Base-by-base conservation (phyloP, 1,140 invertebrate genomes). In the Hylyphantes graminicola region DNA sequence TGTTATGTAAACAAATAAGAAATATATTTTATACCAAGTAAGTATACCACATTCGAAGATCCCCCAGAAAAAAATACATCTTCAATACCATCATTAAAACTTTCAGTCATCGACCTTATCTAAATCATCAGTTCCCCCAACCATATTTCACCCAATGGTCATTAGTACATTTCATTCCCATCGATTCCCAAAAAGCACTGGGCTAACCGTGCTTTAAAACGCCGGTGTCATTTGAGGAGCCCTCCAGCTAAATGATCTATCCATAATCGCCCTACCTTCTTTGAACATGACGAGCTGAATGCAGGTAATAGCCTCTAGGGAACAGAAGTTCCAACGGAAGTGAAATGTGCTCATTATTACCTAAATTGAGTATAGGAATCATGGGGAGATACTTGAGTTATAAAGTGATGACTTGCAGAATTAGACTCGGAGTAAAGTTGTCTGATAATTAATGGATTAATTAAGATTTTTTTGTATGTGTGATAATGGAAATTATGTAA, bases 321-420 rank as follows among this genome's bases (percentile, higher is more conserved):
- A 55, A n/a, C 9, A 51, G 50, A 51, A 19, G 68, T 11, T 59
- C 13, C 59, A 19, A 13, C 15, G 59, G 59, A 64, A 63, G 48
- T 63, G 74, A 61, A 63, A 76, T 57, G 17, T 61, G 11, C 74
- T 76, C 74, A 76, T 76, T 61, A 76, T 64, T 64, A n/a, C 57
- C 19, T 6, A 76, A 76, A 76, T 76, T 76, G 59, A 53, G 74
- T 76, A 64, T 76, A 17, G 48, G 59, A n/a, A 21, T n/a, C 21
- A 21, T 9, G 7, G 7, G 35, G 35, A 35, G 35, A 35, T 35
- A 35, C 35, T 35, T 35, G 35, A 35, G 35, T 35, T 35, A 35
- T 35, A 35, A 35, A 35, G 35, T 35, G 35, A 35, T 35, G 35
- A 35, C 35, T 35, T 13, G 57, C 51, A 63, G 61, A 64, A 76